Percentiles rank a stretch among this genome's conserved stretches.
Conservation (phyloP, 2,797 vertebrate genomes). For the Meriones psammophilus region DNA sequence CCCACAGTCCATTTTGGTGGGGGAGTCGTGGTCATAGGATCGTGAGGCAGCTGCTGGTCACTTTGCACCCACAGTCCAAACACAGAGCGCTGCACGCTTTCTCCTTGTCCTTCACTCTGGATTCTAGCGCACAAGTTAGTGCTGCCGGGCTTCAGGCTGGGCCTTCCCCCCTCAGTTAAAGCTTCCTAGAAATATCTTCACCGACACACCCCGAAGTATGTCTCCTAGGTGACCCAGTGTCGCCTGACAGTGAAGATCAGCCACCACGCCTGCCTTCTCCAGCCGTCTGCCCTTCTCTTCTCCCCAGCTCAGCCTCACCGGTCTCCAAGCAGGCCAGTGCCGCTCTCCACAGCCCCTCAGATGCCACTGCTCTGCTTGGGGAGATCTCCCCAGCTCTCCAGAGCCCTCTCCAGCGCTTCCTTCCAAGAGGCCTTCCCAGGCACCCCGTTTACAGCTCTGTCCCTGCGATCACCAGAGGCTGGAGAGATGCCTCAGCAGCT, state of each 20-base stretch:
- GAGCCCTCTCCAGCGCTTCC: not conserved
- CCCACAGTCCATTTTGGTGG: too few relatives aligned
- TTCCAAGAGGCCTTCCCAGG: not conserved
- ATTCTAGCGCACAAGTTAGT: not conserved
- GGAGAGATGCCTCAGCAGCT: not conserved
- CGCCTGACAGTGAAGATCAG: not conserved
- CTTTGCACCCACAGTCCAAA: too few relatives aligned
- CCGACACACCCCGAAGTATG: not conserved
- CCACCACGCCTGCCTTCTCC: not conserved
- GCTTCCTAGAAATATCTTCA: not conserved
- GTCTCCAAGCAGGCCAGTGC: not conserved
- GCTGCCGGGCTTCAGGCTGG: not conserved
- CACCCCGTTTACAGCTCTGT: not conserved
- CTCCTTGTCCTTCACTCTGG: not conserved
- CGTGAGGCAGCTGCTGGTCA: not conserved
- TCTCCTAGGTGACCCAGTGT: not conserved
- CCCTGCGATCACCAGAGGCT: not conserved
- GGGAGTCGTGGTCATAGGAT: not conserved
- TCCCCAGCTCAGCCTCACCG: not conserved
- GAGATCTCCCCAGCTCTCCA: not conserved
- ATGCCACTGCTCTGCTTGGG: not conserved
- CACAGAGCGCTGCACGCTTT: not conserved
- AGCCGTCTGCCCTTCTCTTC: not conserved
- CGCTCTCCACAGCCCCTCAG: constrained; percentile 18
- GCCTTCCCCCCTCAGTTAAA: not conserved